A percentile compares a stretch with the other conserved stretches of the same genome.
These are phyloP conservation scores for Tipula confusa DNA, from an alignment of 2,888 invertebrate species.

Conservation along the genomic window DNA sequence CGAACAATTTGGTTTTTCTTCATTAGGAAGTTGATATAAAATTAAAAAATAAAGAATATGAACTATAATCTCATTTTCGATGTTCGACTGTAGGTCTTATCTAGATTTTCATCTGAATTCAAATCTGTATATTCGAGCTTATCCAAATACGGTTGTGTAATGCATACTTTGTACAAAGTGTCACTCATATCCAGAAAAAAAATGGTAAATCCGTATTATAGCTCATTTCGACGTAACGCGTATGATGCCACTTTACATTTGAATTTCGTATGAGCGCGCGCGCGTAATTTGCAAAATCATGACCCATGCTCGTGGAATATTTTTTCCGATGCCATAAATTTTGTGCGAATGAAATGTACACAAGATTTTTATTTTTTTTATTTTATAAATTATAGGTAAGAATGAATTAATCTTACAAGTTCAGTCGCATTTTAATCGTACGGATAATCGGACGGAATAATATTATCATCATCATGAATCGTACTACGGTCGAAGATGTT, in stretches of 20 bases:
- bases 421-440: not conserved
- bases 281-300: not conserved
- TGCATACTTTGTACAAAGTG: too few species aligned
- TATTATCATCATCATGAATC: not conserved
- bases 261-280: not conserved
- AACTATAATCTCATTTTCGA: too few species aligned
- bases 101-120: not conserved
- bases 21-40: not conserved
- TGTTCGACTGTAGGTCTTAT: not conserved
- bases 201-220: not conserved
- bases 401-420: not conserved
- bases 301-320: not conserved
- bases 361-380: not conserved
- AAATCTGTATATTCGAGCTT: not conserved
- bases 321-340: not conserved
- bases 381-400: not conserved
- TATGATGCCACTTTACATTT: not conserved
- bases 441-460: not conserved
- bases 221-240: not conserved
- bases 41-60: too few species aligned
- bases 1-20: not conserved
- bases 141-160: not conserved
- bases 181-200: not conserved
- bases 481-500: not conserved
- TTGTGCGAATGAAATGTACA: not conserved